These are phyloP conservation scores for Varanus komodoensis DNA, from an alignment of 2,113 vertebrate species.

Conservation along the genomic window DNA sequence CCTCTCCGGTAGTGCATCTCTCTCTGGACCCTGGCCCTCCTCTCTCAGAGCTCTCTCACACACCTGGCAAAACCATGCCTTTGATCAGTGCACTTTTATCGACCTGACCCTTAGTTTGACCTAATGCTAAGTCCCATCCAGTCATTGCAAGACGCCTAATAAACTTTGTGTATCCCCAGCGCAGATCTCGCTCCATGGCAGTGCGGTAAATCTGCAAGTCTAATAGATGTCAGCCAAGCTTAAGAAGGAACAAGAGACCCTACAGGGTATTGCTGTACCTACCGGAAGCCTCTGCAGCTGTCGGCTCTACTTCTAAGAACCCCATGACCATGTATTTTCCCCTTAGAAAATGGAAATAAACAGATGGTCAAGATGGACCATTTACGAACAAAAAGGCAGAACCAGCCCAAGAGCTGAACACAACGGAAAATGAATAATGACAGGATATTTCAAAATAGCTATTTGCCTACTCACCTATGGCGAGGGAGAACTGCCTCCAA, in stretches of 20 bases:
- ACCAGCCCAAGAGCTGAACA: background rate
- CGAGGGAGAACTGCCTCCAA: background rate
- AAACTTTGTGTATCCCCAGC: background rate
- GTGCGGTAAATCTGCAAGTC: background rate
- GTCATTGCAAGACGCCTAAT: background rate
- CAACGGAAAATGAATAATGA: background rate
- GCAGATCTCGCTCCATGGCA: background rate
- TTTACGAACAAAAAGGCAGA: background rate
- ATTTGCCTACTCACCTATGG: background rate
- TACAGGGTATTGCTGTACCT: background rate
- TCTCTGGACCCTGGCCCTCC: too few relatives aligned
- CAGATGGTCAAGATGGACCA: background rate
- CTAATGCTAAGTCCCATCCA: too few relatives aligned
- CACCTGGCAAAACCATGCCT: too few relatives aligned
- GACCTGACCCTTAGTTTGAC: too few relatives aligned
- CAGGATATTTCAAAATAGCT: background rate
- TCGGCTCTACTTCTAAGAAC: background rate
- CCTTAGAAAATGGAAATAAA: background rate
- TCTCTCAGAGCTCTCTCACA: too few relatives aligned
- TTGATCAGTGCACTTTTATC: too few relatives aligned
- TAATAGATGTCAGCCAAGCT: background rate
- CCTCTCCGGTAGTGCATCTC: too few relatives aligned
- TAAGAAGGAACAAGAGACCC: background rate
- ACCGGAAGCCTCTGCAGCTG: background rate
- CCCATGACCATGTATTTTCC: background rate